Evolutionary conservation across 2,797 vertebrate species (phyloP).

Genomic region (Morus bassanus): DNA sequence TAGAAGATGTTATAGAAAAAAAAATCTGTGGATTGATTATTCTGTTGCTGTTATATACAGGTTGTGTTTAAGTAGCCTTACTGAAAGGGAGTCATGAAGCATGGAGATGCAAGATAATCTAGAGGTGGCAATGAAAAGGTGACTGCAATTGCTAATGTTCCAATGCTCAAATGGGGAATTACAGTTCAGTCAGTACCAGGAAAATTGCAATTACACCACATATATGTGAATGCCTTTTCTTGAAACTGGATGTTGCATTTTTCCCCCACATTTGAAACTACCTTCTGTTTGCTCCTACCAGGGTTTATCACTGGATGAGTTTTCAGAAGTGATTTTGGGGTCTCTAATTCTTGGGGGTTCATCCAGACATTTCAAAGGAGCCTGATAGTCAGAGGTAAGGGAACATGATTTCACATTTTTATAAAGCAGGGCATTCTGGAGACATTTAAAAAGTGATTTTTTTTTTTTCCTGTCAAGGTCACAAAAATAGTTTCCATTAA

Average conservation of each 20-base stretch:
- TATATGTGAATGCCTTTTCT: not conserved
- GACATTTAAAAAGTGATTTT: not conserved
- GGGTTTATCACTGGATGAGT: constrained; percentile 22
- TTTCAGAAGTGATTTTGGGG: constrained; percentile 44
- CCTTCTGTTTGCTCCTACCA: constrained; percentile 34
- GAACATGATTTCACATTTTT: not conserved
- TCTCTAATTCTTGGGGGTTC: constrained; percentile 30
- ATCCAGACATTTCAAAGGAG: constrained; percentile 29
- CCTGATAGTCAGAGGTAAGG: constrained; percentile 19
- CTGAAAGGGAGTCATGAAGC: not conserved
- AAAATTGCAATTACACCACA: not conserved
- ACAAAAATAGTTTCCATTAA: not conserved
- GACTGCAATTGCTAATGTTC: not conserved
- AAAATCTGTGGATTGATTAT: not conserved
- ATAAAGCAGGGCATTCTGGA: not conserved
- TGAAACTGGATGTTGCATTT: not conserved
- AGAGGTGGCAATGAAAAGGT: not conserved
- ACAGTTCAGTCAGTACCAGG: not conserved
- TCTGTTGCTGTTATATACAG: not conserved
- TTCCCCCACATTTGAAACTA: not conserved
- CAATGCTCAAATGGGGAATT: not conserved
- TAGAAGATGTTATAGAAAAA: not conserved
- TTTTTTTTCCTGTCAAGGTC: not conserved
- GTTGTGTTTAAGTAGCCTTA: not conserved
- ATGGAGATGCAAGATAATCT: not conserved